Evolutionary conservation across 2,113 vertebrate genomes (phyloP).

Genomic region (Acanthisitta chloris): DNA sequence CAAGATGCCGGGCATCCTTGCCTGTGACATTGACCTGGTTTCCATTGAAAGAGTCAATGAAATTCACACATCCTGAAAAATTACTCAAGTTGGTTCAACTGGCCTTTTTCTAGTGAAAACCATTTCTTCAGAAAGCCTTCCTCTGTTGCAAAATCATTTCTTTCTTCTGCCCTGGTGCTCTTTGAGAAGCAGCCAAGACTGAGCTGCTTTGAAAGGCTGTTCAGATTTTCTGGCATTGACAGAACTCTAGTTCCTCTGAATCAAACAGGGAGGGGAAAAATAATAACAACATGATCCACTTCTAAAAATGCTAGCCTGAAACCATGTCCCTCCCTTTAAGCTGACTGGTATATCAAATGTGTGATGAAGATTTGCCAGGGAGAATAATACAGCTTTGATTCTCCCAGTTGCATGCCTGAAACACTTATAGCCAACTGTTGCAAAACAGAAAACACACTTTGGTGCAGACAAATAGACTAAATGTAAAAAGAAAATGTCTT

Average conservation of each 20-base stretch:
- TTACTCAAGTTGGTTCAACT: background rate
- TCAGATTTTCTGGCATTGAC: background rate
- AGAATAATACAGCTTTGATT: constrained; percentile 49
- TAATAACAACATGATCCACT: background rate
- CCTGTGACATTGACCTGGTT: constrained; percentile 51
- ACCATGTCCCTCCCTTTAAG: background rate
- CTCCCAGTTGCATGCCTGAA: background rate
- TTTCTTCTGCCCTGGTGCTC: constrained; percentile 18
- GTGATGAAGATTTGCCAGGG: background rate
- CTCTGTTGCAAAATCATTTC: constrained; percentile 20
- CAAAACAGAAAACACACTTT: background rate
- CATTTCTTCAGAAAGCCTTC: constrained; percentile 18
- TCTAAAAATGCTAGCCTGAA: constrained; percentile 17
- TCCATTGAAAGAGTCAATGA: constrained; percentile 45
- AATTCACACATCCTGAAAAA: constrained; percentile 35
- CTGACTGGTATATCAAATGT: background rate
- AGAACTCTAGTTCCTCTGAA: background rate
- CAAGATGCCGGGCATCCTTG: background rate
- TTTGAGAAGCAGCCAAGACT: constrained; percentile 47
- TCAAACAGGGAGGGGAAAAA: background rate
- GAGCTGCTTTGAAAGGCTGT: constrained; percentile 17
- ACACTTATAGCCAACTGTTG: background rate
- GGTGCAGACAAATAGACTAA: background rate
- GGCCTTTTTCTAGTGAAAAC: constrained; percentile 25
- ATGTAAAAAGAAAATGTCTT: background rate